These are phyloP conservation scores for Damaliscus lunatus DNA, from an alignment of 2,113 vertebrate species.

Conservation along the genomic window DNA sequence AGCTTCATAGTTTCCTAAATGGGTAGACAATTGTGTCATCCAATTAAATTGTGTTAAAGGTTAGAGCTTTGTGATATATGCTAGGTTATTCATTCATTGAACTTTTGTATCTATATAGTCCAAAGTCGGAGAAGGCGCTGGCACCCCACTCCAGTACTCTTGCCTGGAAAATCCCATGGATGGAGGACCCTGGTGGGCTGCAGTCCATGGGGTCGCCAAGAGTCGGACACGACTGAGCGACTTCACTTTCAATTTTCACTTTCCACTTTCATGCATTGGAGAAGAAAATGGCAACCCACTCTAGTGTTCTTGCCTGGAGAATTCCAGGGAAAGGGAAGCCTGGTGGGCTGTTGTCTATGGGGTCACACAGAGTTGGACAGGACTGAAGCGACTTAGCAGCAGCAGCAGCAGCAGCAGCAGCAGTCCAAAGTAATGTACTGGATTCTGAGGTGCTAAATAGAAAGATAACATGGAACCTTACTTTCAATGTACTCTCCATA, in stretches of 20 bases:
- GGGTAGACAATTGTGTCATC: background rate
- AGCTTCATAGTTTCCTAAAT: background rate
- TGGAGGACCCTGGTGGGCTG: no score
- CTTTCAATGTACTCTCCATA: background rate
- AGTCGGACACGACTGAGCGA: rapidly evolving
- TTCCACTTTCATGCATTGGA: no score
- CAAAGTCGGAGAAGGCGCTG: background rate
- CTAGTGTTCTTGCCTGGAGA: no score
- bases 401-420: no score
- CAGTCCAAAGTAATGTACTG: background rate
- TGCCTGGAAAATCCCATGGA: no score
- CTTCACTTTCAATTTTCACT: no score
- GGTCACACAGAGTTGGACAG: rapidly evolving
- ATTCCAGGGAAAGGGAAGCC: no score
- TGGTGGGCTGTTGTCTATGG: no score
- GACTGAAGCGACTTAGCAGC: no score
- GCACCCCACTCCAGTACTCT: no score
- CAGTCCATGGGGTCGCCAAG: no score
- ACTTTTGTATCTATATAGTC: background rate
- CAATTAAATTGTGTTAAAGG: background rate
- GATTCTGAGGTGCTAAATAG: background rate
- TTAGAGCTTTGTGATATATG: background rate
- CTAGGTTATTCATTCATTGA: background rate
- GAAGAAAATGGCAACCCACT: no score
- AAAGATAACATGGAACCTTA: background rate